Conservation (phyloP, 2,797 vertebrate genomes). For the Cirrhinus mrigala region DNA sequence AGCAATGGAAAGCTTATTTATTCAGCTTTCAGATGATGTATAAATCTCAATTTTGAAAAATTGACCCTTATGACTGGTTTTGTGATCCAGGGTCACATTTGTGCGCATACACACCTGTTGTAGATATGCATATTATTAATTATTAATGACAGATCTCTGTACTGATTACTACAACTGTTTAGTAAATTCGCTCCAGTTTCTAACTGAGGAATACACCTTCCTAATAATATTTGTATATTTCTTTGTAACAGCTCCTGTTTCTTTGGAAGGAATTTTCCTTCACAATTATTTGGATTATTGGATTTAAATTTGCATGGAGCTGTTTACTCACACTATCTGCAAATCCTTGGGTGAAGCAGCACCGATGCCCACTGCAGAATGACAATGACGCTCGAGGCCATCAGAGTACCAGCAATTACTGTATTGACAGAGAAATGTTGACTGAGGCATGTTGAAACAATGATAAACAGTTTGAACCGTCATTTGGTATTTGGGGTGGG, state of each 20-base stretch:
- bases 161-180: not conserved
- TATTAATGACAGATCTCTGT: not conserved
- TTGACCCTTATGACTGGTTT: too few relatives aligned
- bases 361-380: not conserved
- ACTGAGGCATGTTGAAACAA: slow-evolving; percentile 37
- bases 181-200: not conserved
- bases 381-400: not conserved
- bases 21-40: too few relatives aligned
- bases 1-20: too few relatives aligned
- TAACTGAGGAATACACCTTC: not conserved
- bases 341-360: not conserved
- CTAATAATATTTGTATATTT: not conserved
- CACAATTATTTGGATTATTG: slow-evolving; percentile 19
- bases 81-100: too few relatives aligned
- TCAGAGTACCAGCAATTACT: slow-evolving; percentile 29
- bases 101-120: not conserved
- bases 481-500: slow-evolving; percentile 40
- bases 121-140: not conserved
- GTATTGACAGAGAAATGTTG: slow-evolving; percentile 17
- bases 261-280: not conserved
- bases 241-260: not conserved
- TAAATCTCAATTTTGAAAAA: too few relatives aligned
- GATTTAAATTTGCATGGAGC: not conserved
- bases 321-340: slow-evolving; percentile 13
- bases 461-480: slow-evolving; percentile 36